Conservation (phyloP, 2,888 invertebrate genomes). For the Cenopis cana region DNA sequence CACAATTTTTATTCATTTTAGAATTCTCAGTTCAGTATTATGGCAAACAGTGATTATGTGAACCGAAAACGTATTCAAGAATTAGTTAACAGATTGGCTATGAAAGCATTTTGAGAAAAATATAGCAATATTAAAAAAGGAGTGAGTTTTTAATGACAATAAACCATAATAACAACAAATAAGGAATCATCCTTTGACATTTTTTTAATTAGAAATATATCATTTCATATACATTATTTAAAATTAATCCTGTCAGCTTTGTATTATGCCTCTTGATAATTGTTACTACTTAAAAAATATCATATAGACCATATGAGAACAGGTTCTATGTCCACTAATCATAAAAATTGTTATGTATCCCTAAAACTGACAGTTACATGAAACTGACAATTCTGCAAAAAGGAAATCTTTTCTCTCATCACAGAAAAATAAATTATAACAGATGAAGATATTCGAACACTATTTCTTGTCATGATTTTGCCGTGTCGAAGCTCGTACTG, state of each 20-base stretch:
- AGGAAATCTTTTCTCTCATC: not conserved
- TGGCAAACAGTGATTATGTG: not conserved
- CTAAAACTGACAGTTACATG: conserved; percentile 60
- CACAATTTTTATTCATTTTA: not conserved
- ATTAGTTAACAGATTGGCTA: conserved; percentile 10
- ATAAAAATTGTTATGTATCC: conserved; percentile 72
- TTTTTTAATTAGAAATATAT: conserved; percentile 11
- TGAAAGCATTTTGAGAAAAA: conserved; percentile 11
- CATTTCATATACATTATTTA: not conserved
- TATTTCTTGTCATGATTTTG: too few species aligned
- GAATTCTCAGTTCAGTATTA: too few species aligned
- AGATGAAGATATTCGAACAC: too few species aligned
- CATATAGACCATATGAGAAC: conserved; percentile 51
- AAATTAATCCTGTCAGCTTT: conserved; percentile 44
- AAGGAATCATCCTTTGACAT: not conserved
- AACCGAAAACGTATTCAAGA: not conserved
- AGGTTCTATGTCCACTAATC: conserved; percentile 66
- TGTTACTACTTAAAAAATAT: conserved; percentile 67
- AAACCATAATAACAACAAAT: not conserved
- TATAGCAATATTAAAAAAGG: not conserved
- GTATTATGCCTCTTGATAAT: conserved; percentile 71
- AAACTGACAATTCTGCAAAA: not conserved
- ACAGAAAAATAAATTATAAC: too few species aligned
- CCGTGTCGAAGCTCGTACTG: too few species aligned
- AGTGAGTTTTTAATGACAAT: conserved; percentile 3